Conservation (phyloP, 2,888 invertebrate genomes). For the Anthophora plumipes region DNA sequence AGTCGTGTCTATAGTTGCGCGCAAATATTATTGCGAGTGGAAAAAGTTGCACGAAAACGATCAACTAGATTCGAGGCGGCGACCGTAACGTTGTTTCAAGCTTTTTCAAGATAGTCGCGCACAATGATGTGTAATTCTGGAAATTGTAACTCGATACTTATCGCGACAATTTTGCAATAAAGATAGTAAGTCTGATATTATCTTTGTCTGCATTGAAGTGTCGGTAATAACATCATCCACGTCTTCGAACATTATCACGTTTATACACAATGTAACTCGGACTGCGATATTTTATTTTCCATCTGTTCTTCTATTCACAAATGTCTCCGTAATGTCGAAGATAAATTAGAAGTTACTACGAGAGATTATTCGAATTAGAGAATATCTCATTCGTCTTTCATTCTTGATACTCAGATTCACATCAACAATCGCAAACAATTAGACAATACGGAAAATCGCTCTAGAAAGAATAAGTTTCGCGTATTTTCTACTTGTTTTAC, state of each 20-base stretch:
- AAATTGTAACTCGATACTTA: neutral
- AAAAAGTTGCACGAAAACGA: neutral
- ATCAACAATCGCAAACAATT: neutral
- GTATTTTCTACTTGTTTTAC: no score
- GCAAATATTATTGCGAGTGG: neutral
- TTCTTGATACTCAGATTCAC: no score
- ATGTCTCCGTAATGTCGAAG: no score
- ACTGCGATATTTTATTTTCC: no score
- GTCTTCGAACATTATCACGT: neutral
- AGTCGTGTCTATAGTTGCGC: neutral
- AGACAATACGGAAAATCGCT: no score
- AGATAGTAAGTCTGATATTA: slow-evolving; percentile 4
- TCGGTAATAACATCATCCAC: neutral
- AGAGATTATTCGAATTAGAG: no score
- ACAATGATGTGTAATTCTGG: neutral
- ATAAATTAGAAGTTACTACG: no score
- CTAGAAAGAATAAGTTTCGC: no score
- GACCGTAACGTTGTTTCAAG: neutral
- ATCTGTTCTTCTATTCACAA: no score
- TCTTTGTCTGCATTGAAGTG: neutral
- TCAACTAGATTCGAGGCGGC: neutral
- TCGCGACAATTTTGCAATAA: slow-evolving; percentile 1
- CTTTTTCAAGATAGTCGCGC: slow-evolving; percentile 10
- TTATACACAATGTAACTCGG: neutral
- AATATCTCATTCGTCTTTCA: no score